phyloP scores from a whole-genome alignment of 2,797 vertebrate species.

The Crocidura indochinensis region DNA sequence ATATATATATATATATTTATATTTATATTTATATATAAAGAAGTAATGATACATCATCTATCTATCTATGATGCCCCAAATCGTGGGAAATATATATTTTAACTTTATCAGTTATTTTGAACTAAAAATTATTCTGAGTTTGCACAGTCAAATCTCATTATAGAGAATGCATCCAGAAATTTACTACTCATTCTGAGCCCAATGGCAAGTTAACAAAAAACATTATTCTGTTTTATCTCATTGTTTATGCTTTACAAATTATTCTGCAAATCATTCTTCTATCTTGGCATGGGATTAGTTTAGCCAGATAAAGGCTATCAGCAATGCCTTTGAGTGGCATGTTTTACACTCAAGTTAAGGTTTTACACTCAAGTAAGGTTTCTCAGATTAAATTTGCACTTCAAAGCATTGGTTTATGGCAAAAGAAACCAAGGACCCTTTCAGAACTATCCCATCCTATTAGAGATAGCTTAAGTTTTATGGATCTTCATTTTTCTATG shows the following conservation, averaged over 20 bases:
- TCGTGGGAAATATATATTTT: slow-evolving; percentile 67
- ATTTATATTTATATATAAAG: no score
- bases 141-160: slow-evolving; percentile 51
- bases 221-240: slow-evolving; percentile 66
- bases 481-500: slow-evolving; percentile 13
- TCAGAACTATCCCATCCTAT: neutral
- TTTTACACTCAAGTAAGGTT: slow-evolving; percentile 49
- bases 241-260: slow-evolving; percentile 74
- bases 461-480: neutral
- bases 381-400: slow-evolving; percentile 69
- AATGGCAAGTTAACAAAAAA: slow-evolving; percentile 55
- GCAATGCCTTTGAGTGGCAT: slow-evolving; percentile 59
- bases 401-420: slow-evolving; percentile 60
- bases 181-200: slow-evolving; percentile 46
- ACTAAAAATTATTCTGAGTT: slow-evolving; percentile 69
- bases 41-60: neutral
- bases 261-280: slow-evolving; percentile 75
- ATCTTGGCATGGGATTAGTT: slow-evolving; percentile 72
- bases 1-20: no score
- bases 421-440: slow-evolving; percentile 40
- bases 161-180: slow-evolving; percentile 35
- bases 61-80: slow-evolving; percentile 69
- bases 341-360: slow-evolving; percentile 45
- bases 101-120: slow-evolving; percentile 70
- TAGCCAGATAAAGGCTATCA: slow-evolving; percentile 64